A percentile compares a stretch with the other conserved stretches of the same genome.
phyloP scores from a whole-genome alignment of 2,888 invertebrate genomes.

The Idaea aversata region DNA sequence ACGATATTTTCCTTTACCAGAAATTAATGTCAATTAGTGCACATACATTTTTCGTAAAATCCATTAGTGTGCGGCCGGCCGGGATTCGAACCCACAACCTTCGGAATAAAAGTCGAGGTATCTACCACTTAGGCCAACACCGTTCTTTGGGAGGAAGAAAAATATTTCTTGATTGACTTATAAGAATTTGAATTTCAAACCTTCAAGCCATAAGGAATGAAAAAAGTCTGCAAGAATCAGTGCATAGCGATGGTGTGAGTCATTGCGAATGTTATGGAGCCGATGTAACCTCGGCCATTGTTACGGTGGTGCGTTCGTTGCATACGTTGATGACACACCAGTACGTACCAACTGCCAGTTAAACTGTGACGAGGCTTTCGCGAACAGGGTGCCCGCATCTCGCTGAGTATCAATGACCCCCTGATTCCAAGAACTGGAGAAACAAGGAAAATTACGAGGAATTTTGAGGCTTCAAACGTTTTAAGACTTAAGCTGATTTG shows the following conservation, averaged over 20 bases:
- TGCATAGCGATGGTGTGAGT: conserved; percentile 43
- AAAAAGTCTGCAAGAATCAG: conserved; percentile 7
- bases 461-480: not conserved
- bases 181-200: not conserved
- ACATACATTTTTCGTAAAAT: too few species aligned
- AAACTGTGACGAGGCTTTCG: not conserved
- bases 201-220: not conserved
- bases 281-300: conserved; percentile 36
- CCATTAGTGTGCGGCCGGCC: too few species aligned
- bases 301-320: conserved; percentile 30
- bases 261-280: conserved; percentile 30
- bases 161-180: not conserved
- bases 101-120: too few species aligned
- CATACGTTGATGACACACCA: conserved; percentile 37
- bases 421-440: conserved; percentile 6
- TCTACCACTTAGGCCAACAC: too few species aligned
- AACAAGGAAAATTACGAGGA: conserved; percentile 10
- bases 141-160: too few species aligned
- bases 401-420: not conserved
- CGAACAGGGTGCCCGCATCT: not conserved
- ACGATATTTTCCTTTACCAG: too few species aligned
- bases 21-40: too few species aligned
- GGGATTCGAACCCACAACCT: too few species aligned
- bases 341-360: conserved; percentile 1
- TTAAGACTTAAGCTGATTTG: not conserved